Conservation (phyloP, 2,888 invertebrate species). For the Dinocampus coccinellae region DNA sequence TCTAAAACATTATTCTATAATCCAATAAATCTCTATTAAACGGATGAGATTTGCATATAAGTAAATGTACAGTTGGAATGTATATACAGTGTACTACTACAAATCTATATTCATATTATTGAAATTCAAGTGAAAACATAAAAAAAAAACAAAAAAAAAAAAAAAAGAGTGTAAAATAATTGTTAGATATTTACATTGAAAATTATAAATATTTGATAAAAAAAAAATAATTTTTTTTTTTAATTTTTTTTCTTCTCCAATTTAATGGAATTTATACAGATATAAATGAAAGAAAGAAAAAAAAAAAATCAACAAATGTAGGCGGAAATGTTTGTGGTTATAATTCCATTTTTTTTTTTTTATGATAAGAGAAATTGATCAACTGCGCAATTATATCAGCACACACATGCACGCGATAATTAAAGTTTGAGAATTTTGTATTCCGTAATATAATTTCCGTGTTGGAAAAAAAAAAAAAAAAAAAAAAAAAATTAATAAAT, state of each 20-base stretch:
- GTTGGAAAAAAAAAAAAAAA: neutral
- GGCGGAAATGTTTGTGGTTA: slow-evolving; percentile 31
- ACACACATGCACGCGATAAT: neutral
- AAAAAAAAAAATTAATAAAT: too few species aligned
- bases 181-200: too few species aligned
- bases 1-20: slow-evolving; percentile 37
- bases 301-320: too few species aligned
- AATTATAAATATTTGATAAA: neutral
- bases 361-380: neutral
- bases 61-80: neutral
- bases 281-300: too few species aligned
- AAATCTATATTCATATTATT: too few species aligned
- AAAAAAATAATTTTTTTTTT: neutral
- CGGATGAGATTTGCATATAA: slow-evolving; percentile 15
- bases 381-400: neutral
- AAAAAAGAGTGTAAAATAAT: too few species aligned
- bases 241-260: neutral
- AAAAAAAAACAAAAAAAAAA: too few species aligned
- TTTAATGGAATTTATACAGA: slow-evolving; percentile 18
- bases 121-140: neutral
- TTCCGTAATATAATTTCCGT: neutral
- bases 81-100: too few species aligned
- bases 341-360: slow-evolving; percentile 12
- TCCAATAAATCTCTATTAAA: slow-evolving; percentile 41
- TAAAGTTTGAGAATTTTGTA: neutral